Base-by-base conservation (phyloP, 1,140 invertebrate genomes). In the Brachionus asplanchnoidis region DNA sequence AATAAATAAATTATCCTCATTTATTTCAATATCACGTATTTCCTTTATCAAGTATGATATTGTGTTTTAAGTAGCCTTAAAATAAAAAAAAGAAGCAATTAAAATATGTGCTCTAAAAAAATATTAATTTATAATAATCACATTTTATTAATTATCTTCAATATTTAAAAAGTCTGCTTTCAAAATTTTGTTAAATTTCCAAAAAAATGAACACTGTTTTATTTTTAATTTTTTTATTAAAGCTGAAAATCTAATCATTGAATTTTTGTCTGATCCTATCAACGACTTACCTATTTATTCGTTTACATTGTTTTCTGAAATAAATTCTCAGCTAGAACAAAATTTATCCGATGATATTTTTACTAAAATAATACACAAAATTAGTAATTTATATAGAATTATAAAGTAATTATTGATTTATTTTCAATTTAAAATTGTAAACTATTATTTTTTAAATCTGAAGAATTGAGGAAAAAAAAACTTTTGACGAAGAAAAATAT, bases 221-320 rank as follows among this genome's bases (percentile, higher is more conserved):
- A 14, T 11, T 28, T 3, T 40, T 12, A 70, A 1, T 17, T 42
- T 23, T 3, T 40, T 17, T 26, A 14, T 77, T 53, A 12, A 77
- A 77, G 73, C 44, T 77, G 73, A 77, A 50, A 77, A 50, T 50
- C 50, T 50, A 4, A 46, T 82, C 4, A 68, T 82, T 65, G 53
- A 82, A 40, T 82, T 32, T 68, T 44, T 82, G 28, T 65, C 36
- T 8, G 40, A 82, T 26, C 79, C 79, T 36, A 5, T 60, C 2
- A 60, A 82, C 53, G 79, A 82, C 36, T 65, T 82, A 23, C 79
- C 79, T 23, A 82, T 82, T 36, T 65, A 82, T 40, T 82, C 79
- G 1, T 65, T 68, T 46, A 36, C 4, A 20, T 17, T 82, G n/a
- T 82, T 68, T 46, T 82, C 79, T 28, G 36, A 65, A 12, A 23